These are phyloP conservation scores for Kryphioiulus occultus DNA, from an alignment of 2,888 invertebrate species.

Conservation along the genomic window DNA sequence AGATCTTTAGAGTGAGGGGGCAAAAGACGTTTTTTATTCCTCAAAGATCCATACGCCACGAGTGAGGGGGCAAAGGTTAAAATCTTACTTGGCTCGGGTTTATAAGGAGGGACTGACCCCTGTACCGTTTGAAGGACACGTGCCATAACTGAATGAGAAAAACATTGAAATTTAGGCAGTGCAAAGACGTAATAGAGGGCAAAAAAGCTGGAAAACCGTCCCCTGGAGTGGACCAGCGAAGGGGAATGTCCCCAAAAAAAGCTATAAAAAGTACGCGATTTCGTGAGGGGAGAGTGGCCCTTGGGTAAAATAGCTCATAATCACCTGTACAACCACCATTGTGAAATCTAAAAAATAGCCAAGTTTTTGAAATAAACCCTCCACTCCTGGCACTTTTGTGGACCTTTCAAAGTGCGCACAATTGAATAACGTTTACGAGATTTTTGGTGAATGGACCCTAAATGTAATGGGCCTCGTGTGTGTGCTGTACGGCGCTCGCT, in stretches of 20 bases:
- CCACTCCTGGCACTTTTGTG: constrained; percentile 15
- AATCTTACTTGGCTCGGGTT: constrained; percentile 21
- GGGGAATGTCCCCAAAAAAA: neutral
- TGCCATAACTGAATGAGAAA: constrained; percentile 3
- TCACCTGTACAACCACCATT: constrained; percentile 1
- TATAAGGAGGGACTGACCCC: neutral
- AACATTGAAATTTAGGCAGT: neutral
- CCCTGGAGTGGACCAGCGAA: neutral
- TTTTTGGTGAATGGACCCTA: constrained; percentile 11
- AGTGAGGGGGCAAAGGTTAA: constrained; percentile 25
- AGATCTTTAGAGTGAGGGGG: neutral
- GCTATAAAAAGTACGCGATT: neutral
- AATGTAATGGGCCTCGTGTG: neutral
- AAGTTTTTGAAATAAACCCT: neutral
- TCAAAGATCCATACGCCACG: neutral
- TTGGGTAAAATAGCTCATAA: constrained; percentile 14
- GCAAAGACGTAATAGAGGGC: neutral
- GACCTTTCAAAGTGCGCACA: neutral
- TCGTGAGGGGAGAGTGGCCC: neutral
- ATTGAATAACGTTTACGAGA: neutral
- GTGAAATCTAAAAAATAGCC: neutral
- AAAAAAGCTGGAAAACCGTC: neutral
- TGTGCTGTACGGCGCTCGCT: neutral
- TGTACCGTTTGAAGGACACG: constrained; percentile 18
- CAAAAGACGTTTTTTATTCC: neutral